Evolutionary conservation across 2,113 vertebrate genomes (phyloP).

Genomic region (Narcine bancroftii): DNA sequence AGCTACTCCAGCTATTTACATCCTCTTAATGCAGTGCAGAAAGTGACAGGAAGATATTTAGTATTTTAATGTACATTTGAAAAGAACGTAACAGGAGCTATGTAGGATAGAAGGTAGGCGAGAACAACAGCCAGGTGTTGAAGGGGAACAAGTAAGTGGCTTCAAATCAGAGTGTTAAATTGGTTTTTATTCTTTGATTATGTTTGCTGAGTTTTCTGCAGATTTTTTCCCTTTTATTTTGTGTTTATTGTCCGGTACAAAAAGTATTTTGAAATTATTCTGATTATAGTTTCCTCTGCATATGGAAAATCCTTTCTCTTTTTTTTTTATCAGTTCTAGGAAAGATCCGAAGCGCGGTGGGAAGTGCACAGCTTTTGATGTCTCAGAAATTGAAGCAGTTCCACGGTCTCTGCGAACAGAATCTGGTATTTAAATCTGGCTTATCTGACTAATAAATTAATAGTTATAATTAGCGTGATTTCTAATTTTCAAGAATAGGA

Average conservation of each 20-base stretch:
- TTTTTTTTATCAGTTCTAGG: constrained; percentile 68
- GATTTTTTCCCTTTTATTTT: not conserved
- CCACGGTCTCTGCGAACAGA: constrained; percentile 92
- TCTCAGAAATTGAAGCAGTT: constrained; percentile 96
- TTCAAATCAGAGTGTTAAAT: constrained; percentile 15
- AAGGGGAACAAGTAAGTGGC: constrained; percentile 4
- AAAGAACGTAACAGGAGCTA: constrained; percentile 16
- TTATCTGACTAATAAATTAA: not conserved
- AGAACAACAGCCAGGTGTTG: constrained; percentile 20
- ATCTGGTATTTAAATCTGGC: constrained; percentile 72
- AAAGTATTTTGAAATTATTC: not conserved
- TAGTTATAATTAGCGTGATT: not conserved
- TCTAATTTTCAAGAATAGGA: not conserved
- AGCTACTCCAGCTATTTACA: constrained; percentile 25
- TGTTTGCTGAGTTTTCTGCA: not conserved
- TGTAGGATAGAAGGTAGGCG: constrained; percentile 27
- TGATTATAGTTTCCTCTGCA: not conserved
- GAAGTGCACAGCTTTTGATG: constrained; percentile 72
- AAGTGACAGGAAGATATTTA: constrained; percentile 32
- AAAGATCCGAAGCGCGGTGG: constrained; percentile 87
- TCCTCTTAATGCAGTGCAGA: constrained; percentile 8
- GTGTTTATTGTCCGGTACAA: not conserved
- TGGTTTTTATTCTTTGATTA: not conserved
- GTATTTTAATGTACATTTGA: constrained; percentile 28
- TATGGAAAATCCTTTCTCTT: not conserved